Percentiles rank a stretch among this genome's conserved stretches.
These are phyloP conservation scores for Anolis sagrei DNA, from an alignment of 2,113 vertebrate genomes.

Conservation along the genomic window DNA sequence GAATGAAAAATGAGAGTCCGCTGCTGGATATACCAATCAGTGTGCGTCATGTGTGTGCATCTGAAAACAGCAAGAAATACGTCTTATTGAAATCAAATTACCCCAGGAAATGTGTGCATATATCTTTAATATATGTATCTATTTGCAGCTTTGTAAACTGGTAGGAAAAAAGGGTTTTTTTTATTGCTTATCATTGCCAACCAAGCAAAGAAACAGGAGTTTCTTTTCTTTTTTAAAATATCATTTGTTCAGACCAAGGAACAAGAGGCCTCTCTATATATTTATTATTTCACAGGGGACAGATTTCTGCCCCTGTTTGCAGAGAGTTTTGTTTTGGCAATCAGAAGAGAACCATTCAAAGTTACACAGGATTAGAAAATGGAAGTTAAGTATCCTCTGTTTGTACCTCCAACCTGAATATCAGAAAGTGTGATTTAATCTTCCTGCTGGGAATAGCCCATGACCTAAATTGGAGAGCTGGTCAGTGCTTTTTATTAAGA, in stretches of 20 bases:
- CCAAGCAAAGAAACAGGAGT: background rate
- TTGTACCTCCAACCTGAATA: too few relatives aligned
- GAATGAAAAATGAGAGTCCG: background rate
- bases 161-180: background rate
- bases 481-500: too few relatives aligned
- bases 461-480: too few relatives aligned
- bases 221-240: background rate
- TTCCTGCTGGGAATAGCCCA: too few relatives aligned
- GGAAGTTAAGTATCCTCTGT: too few relatives aligned
- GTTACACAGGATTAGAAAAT: too few relatives aligned
- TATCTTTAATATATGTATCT: background rate
- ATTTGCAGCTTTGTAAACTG: background rate
- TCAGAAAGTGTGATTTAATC: too few relatives aligned
- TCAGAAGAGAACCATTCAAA: too few relatives aligned
- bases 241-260: background rate
- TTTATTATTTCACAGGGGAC: background rate
- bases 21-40: background rate
- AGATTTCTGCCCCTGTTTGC: too few relatives aligned
- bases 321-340: background rate
- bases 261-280: background rate
- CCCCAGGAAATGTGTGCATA: background rate
- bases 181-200: background rate
- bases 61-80: background rate
- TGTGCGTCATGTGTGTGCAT: background rate
- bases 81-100: background rate